Evolutionary conservation across 1,140 invertebrate species (phyloP).

Genomic region (Portunus trituberculatus): DNA sequence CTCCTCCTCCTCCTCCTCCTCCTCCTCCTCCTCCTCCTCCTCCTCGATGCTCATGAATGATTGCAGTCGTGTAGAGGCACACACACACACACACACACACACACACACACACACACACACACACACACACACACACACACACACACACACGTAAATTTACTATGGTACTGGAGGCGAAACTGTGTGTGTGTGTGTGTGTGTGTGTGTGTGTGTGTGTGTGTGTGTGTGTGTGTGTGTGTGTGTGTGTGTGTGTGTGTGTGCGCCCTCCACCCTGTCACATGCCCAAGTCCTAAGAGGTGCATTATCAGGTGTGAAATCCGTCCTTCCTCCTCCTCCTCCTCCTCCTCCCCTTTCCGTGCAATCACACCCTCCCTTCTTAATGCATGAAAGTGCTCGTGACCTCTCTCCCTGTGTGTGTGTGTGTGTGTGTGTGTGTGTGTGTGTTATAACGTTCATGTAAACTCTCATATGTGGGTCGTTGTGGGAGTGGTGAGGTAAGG

Average conservation of each 20-base stretch:
- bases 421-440: constrained; percentile 51
- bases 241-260: too few relatives aligned
- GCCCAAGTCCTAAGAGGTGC: background rate
- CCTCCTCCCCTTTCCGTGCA: background rate
- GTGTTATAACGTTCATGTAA: background rate
- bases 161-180: background rate
- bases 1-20: constrained; percentile 2
- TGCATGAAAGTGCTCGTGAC: background rate
- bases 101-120: too few relatives aligned
- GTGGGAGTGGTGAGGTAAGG: constrained; percentile 24
- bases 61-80: background rate
- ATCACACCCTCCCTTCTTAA: background rate
- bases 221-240: too few relatives aligned
- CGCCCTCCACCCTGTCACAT: too few relatives aligned
- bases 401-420: background rate
- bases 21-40: background rate
- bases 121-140: too few relatives aligned
- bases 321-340: background rate
- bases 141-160: too few relatives aligned
- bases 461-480: constrained; percentile 27
- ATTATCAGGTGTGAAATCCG: background rate
- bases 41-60: background rate
- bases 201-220: too few relatives aligned
- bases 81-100: too few relatives aligned
- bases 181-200: constrained; percentile 31